Percentiles rank a stretch among this genome's conserved stretches.
These are phyloP conservation scores for Nerophis ophidion DNA, from an alignment of 2,113 vertebrate species.

Conservation along the genomic window DNA sequence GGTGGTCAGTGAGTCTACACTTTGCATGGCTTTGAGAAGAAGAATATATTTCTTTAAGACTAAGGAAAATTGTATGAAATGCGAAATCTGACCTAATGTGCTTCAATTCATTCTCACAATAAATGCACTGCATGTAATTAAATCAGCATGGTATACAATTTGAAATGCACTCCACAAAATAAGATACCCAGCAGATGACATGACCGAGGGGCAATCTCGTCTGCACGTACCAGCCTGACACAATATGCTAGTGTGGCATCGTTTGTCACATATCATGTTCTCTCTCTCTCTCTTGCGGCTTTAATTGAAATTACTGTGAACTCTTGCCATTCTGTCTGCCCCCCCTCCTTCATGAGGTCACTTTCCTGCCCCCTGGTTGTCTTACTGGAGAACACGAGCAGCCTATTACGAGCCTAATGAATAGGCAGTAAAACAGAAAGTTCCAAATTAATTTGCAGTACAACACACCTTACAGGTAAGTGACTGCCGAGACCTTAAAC, in stretches of 20 bases:
- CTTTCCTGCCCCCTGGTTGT: constrained; percentile 66
- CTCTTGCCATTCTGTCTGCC: constrained; percentile 48
- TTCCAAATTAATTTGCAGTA: constrained; percentile 76
- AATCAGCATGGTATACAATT: constrained; percentile 2
- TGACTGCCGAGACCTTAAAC: constrained; percentile 69
- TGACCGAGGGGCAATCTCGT: constrained; percentile 24
- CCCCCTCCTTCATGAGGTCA: constrained; percentile 51
- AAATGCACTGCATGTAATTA: neutral
- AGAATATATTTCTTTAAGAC: neutral
- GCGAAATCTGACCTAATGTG: neutral
- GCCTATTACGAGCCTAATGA: constrained; percentile 68
- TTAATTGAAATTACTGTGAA: constrained; percentile 62
- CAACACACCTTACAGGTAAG: constrained; percentile 77
- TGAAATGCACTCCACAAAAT: neutral
- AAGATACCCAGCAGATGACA: neutral
- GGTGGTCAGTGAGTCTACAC: too few relatives aligned
- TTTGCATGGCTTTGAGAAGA: too few relatives aligned
- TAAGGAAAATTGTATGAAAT: neutral
- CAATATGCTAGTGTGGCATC: constrained; percentile 33
- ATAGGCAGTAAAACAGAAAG: constrained; percentile 69
- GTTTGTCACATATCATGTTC: constrained; percentile 51
- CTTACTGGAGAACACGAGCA: constrained; percentile 53
- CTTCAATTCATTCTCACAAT: neutral
- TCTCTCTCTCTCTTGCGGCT: constrained; percentile 29
- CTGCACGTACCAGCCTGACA: constrained; percentile 12